Base-by-base conservation (phyloP, 2,113 vertebrate species). In the Rhegmatorhina hoffmannsi region DNA sequence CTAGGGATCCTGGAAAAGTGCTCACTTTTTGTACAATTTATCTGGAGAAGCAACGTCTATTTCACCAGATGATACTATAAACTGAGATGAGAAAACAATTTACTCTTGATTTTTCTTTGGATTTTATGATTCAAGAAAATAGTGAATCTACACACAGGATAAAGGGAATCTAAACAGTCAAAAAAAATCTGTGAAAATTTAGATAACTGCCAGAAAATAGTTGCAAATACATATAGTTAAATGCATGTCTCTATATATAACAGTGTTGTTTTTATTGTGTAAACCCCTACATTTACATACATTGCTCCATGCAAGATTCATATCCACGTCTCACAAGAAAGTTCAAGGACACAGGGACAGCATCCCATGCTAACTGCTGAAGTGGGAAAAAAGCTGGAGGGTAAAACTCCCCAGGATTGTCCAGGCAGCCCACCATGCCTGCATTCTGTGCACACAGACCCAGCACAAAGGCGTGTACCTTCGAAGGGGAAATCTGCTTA, bases 11-110 rank as follows among this genome's bases (percentile, higher is more conserved):
- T 97, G 95, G 94, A 86, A 94, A 97, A 97, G 79, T 88, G 69
- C 84, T 98, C 94, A 92, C 84, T 95, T 98, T 95, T 94, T 91
- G 94, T 95, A 84, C 44, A 72, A 84, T 95, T 98, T 97, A 85
- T 92, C 96, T 86, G 28, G 68, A 97, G 92, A 91, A 96, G 77
- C 97, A 97, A 92, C 81, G 96, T 98, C 89, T 55, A 81, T 97
- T 96, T 97, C 96, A 95, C 96, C 93, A 94, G 87, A 93, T 78
- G 76, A 91, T 90, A 76, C 67, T 87, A 77, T 89, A 92, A 96
- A 96, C 58, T 79, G 81, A 97, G 96, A 96, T 49, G 70, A 85
- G 86, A 95, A 96, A 97, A 62, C 25, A 50, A 34, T 64, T 93
- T 92, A 90, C 82, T 77, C 34, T 79, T 69, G 28, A 18, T 82